phyloP scores from a whole-genome alignment of 1,140 invertebrate genomes.

The Diachasmimorpha longicaudata region DNA sequence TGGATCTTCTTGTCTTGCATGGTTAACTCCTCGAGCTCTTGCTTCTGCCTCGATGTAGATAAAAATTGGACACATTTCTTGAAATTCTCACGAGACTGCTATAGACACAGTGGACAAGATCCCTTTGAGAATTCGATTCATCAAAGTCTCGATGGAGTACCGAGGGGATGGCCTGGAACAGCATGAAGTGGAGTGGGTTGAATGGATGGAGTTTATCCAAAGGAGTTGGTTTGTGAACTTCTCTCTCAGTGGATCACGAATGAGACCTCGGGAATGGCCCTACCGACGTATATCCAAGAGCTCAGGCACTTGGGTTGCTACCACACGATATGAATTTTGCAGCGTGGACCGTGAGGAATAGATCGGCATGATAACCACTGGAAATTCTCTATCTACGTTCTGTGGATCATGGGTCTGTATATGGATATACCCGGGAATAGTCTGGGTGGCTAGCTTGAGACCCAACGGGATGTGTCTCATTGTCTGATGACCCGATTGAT shows the following conservation, averaged over 20 bases:
- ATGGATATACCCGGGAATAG: no score
- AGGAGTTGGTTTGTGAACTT: neutral
- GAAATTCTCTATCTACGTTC: neutral
- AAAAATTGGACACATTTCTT: neutral
- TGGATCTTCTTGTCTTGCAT: no score
- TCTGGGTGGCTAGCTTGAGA: neutral
- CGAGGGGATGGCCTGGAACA: neutral
- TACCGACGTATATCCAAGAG: neutral
- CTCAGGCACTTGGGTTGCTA: conserved; percentile 23
- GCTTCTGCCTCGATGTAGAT: neutral
- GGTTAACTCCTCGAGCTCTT: no score
- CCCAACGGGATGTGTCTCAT: conserved; percentile 25
- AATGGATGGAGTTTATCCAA: neutral
- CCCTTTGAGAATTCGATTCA: conserved; percentile 33
- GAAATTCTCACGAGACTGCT: neutral
- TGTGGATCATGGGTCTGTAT: conserved; percentile 3
- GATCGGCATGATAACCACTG: conserved; percentile 1
- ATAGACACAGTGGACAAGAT: neutral
- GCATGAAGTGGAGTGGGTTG: neutral
- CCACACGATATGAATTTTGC: conserved; percentile 45
- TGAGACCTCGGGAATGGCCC: neutral
- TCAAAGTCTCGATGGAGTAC: conserved; percentile 29
- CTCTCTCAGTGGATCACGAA: neutral
- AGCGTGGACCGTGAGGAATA: conserved; percentile 29
- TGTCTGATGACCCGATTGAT: conserved; percentile 40